Conservation (phyloP, 2,797 vertebrate genomes). For the Carapus acus region DNA sequence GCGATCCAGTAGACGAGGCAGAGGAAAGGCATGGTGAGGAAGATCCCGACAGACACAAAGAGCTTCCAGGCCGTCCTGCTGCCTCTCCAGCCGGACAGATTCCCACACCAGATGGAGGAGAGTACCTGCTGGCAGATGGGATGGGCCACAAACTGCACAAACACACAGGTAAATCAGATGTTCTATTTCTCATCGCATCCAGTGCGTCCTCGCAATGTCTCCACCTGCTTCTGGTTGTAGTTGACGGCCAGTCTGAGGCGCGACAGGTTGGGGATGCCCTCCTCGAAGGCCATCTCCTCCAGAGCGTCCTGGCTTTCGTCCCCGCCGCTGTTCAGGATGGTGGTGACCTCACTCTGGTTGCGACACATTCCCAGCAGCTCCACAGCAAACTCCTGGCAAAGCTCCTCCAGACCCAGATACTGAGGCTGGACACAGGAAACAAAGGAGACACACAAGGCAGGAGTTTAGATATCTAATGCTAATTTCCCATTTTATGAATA, state of each 20-base stretch:
- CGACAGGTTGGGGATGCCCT: slow-evolving; percentile 85
- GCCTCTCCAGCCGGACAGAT: slow-evolving; percentile 79
- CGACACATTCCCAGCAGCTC: slow-evolving; percentile 89
- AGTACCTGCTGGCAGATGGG: slow-evolving; percentile 91
- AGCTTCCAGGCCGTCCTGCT: slow-evolving; percentile 82
- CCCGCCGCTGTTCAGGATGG: slow-evolving; percentile 79
- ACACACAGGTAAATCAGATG: slow-evolving; percentile 1
- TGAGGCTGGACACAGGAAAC: slow-evolving; percentile 72
- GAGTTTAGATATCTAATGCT: no score
- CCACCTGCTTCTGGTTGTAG: slow-evolving; percentile 85
- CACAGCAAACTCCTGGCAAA: slow-evolving; percentile 86
- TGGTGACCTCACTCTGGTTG: slow-evolving; percentile 89
- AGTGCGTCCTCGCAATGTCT: neutral
- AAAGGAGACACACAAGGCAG: neutral
- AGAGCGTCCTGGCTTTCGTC: slow-evolving; percentile 67
- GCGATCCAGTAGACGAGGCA: slow-evolving; percentile 84
- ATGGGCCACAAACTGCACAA: slow-evolving; percentile 81
- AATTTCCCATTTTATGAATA: no score
- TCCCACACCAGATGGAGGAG: slow-evolving; percentile 86
- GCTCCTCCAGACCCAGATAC: slow-evolving; percentile 79
- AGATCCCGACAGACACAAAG: slow-evolving; percentile 79
- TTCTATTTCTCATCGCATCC: no score
- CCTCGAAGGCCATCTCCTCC: slow-evolving; percentile 80
- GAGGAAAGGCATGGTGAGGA: slow-evolving; percentile 85
- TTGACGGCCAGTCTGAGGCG: slow-evolving; percentile 83